Evolutionary conservation across 2,113 vertebrate genomes (phyloP).

Genomic region (Lipophrys pholis): DNA sequence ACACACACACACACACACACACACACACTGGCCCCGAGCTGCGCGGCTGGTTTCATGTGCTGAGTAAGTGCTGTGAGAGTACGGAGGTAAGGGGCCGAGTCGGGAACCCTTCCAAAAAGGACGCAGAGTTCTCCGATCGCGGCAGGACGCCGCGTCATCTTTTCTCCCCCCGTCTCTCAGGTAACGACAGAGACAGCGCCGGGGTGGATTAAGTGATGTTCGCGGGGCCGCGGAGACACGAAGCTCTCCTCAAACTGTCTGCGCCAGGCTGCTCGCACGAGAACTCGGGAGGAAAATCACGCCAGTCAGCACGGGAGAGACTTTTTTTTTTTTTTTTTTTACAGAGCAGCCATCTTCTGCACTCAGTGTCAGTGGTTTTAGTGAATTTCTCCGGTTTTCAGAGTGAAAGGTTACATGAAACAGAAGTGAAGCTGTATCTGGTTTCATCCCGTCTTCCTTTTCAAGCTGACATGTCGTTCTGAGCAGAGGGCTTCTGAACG

Average conservation of each 20-base stretch:
- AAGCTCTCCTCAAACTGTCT: constrained; percentile 27
- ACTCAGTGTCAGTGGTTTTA: constrained; percentile 39
- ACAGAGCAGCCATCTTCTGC: constrained; percentile 57
- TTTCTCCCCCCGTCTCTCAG: constrained; percentile 72
- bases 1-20: constrained; percentile 40
- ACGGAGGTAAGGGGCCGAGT: constrained; percentile 48
- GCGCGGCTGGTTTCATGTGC: constrained; percentile 54
- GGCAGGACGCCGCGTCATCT: constrained; percentile 69
- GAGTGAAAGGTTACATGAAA: constrained; percentile 50
- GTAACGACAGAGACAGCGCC: constrained; percentile 57
- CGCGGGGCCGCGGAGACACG: constrained; percentile 21
- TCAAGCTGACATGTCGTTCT: no score
- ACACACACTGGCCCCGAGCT: constrained; percentile 28
- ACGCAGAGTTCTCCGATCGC: constrained; percentile 72
- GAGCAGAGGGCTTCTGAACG: no score
- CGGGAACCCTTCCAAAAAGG: constrained; percentile 75
- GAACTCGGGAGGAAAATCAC: constrained; percentile 28
- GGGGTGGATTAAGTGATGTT: constrained; percentile 61
- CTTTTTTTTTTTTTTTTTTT: background rate
- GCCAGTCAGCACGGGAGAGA: constrained; percentile 29
- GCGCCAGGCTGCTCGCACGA: background rate
- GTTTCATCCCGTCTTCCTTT: constrained; percentile 59
- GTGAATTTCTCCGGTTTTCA: constrained; percentile 49
- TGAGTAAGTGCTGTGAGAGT: constrained; percentile 66
- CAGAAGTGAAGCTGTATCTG: constrained; percentile 47